Base-by-base conservation (phyloP, 2,888 invertebrate species). In the Lamellibrachia columna region DNA sequence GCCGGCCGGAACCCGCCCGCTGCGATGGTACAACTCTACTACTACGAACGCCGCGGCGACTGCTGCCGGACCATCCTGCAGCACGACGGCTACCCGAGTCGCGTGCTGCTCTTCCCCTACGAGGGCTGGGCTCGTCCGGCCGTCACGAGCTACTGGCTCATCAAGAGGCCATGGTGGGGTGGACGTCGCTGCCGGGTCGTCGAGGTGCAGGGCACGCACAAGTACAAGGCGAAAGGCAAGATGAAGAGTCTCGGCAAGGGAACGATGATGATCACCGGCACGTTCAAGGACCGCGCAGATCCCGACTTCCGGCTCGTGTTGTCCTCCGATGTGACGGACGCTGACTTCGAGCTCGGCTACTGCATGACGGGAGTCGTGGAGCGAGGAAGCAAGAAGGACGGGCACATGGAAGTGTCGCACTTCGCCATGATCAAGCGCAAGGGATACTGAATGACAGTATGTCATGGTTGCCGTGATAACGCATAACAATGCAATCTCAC, bases 61-160 rank as follows among this genome's bases (percentile, higher is more conserved):
- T 98, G 98, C 96, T 98, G 98, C 97, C 98, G 98, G 95, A 98
- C 98, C 97, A 97, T 98, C 94, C 97, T 98, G 93, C 97, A 98
- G 96, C 98, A 98, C 97, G 98, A 98, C 97, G 98, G 98, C 95
- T 98, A 97, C 96, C 98, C 98, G 92, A 98, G 98, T 97, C 98
- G 98, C 97, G 98, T 98, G 95, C 97, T 98, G 95, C 97, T 98
- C 95, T 98, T 98, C 96, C 98, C 98, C 3, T 98, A 98, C 96
- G 98, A 98, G 96, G 98, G 98, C 52, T 98, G 98, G 98, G 98
- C 98, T 94, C 97, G 98, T 94, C 98, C 98, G 95, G 98, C 98
- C 90, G 98, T 98, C 92, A 98, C 98, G 92, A 98, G 98, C 93
- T 98, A 98, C 97, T 98, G 98, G 98, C 98, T 98, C 93, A 97